phyloP scores from a whole-genome alignment of 1,140 invertebrate species.

The Triops longicaudatus region DNA sequence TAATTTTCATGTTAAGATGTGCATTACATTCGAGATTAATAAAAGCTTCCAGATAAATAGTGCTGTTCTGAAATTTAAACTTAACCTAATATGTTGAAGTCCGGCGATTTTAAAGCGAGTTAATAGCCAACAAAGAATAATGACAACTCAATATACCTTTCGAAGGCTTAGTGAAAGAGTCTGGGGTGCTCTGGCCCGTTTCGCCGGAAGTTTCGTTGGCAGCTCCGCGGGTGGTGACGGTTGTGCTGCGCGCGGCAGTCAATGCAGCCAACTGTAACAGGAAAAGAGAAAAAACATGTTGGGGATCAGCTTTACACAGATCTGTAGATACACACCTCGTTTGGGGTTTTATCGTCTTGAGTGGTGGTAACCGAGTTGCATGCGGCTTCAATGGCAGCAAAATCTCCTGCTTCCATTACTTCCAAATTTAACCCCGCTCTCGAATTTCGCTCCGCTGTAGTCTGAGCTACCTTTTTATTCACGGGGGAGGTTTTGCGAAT shows the following conservation, averaged over 20 bases:
- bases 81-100: neutral
- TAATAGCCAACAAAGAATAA: neutral
- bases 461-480: neutral
- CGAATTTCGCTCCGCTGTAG: neutral
- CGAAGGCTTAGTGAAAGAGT: slow-evolving; percentile 25
- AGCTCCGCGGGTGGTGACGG: neutral
- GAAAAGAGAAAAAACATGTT: neutral
- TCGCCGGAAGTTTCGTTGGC: neutral
- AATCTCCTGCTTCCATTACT: neutral
- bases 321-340: slow-evolving; percentile 1
- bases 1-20: too few species aligned
- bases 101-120: neutral
- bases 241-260: neutral
- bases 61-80: too few species aligned
- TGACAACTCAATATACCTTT: slow-evolving; percentile 19
- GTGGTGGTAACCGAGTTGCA: neutral
- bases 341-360: neutral
- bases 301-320: slow-evolving; percentile 1
- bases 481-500: slow-evolving; percentile 20
- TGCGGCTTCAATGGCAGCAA: slow-evolving; percentile 10
- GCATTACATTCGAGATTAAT: too few species aligned
- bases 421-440: slow-evolving; percentile 18
- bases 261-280: neutral
- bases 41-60: too few species aligned
- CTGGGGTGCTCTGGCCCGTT: neutral